These are phyloP conservation scores for Ptilodon capucinus DNA, from an alignment of 2,888 invertebrate genomes.

Conservation along the genomic window DNA sequence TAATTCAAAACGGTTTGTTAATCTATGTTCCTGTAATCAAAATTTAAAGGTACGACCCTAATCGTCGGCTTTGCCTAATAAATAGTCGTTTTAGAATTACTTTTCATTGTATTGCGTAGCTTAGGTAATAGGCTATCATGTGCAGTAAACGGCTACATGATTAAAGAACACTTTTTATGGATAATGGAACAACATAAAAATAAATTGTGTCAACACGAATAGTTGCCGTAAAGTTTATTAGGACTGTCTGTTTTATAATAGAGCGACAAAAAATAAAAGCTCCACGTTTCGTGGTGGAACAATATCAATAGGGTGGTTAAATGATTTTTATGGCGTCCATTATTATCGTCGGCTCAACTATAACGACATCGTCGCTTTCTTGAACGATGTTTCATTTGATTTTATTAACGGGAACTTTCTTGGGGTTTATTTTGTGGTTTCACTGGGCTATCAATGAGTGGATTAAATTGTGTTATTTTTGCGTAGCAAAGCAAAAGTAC, in stretches of 20 bases:
- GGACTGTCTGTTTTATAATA: no score
- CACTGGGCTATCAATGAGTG: no score
- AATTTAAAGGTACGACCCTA: background rate
- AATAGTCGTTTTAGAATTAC: background rate
- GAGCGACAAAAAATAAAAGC: background rate
- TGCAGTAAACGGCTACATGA: background rate
- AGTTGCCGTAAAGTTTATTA: no score
- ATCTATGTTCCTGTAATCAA: background rate
- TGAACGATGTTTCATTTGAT: constrained; percentile 4
- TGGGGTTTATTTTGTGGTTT: background rate
- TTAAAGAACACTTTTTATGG: background rate
- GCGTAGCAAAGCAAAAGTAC: no score
- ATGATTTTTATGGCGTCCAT: constrained; percentile 22
- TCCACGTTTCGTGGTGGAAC: background rate
- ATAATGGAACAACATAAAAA: background rate
- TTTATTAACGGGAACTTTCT: background rate
- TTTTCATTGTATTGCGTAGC: background rate
- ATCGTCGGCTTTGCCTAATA: background rate
- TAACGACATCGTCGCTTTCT: constrained; percentile 7
- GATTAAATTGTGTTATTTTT: no score
- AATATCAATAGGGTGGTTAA: constrained; percentile 9
- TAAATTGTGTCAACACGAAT: no score
- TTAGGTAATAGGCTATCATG: background rate
- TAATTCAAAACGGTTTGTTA: background rate
- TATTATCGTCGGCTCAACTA: constrained; percentile 13